phyloP scores from a whole-genome alignment of 2,797 vertebrate species.

The Benthosema pterotum region DNA sequence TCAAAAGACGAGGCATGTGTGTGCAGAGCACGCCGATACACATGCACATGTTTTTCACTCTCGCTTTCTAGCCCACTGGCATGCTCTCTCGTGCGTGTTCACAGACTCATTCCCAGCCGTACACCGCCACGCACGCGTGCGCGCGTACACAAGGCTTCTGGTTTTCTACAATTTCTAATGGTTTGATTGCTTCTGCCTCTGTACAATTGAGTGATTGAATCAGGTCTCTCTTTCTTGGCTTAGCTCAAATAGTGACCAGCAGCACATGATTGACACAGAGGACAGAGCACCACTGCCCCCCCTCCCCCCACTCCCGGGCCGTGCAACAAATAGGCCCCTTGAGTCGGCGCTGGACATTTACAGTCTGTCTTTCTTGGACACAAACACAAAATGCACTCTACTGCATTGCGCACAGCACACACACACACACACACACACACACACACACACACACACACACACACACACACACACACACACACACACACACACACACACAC shows the following conservation, averaged over 20 bases:
- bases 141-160: conserved; percentile 21
- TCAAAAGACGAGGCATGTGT: too few species aligned
- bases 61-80: not conserved
- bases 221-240: conserved; percentile 10
- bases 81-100: too few species aligned
- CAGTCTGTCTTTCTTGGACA: conserved; percentile 23
- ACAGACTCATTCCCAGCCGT: conserved; percentile 7
- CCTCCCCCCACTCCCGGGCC: too few species aligned
- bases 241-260: conserved; percentile 22
- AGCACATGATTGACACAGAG: conserved; percentile 27
- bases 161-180: conserved; percentile 1
- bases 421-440: conserved; percentile 11
- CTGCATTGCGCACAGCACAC: conserved; percentile 1
- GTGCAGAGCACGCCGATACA: too few species aligned
- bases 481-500: not conserved
- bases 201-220: conserved; percentile 24
- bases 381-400: conserved; percentile 9
- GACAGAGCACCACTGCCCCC: conserved; percentile 19
- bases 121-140: conserved; percentile 19
- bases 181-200: conserved; percentile 32
- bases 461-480: conserved; percentile 5
- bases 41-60: not conserved
- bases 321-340: conserved; percentile 27
- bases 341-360: conserved; percentile 53
- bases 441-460: not conserved